Base-by-base conservation (phyloP, 2,888 invertebrate species). In the Drosophila atripex region DNA sequence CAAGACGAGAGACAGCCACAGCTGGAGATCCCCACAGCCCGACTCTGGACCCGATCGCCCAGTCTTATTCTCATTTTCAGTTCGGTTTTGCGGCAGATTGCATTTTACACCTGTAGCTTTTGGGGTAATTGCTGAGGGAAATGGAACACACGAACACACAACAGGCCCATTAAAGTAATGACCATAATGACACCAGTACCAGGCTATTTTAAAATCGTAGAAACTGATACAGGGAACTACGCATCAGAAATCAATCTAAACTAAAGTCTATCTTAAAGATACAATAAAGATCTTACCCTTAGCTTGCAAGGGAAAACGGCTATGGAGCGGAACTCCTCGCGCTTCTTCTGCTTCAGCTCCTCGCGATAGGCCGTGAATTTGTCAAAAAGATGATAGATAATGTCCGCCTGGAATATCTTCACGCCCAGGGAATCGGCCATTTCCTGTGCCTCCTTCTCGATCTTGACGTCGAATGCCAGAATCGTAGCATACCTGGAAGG, bases 371-470 rank as follows among this genome's bases (percentile, higher is more conserved):
- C 95, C 86, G 95, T 98, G 93, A 99, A 99, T 91, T 97, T 96
- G 92, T 99, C 99, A 92, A 99, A 99, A 90, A 99, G 93, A 92
- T 99, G 99, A 93, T 99, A 99, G 90, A 99, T 99, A 91, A 99
- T 99, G 93, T 99, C 99, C 7, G 99, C 99, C 75, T 97, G 95
- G 94, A 99, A 99, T 91, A 99, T 97, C 92, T 96, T 97, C 57
- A 99, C 98, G 60, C 97, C 97, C 69, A 98, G 92, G 64, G 95
- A 94, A 91, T 99, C 99, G 0, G 99, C 99, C 92, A 99, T 92
- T 89, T 99, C 98, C 92, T 99, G 99, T 1, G 99, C 99, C 90
- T 99, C 99, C 65, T 97, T 94, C 91, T 99, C 99, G 59, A 99
- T 95, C 93, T 98, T 98, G 18, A 99, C 99, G 92, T 99, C 99